Evolutionary conservation across 2,888 invertebrate genomes (phyloP), one percentile per base, ranked within the genome.

Genomic region (Corythucha ciliata): DNA sequence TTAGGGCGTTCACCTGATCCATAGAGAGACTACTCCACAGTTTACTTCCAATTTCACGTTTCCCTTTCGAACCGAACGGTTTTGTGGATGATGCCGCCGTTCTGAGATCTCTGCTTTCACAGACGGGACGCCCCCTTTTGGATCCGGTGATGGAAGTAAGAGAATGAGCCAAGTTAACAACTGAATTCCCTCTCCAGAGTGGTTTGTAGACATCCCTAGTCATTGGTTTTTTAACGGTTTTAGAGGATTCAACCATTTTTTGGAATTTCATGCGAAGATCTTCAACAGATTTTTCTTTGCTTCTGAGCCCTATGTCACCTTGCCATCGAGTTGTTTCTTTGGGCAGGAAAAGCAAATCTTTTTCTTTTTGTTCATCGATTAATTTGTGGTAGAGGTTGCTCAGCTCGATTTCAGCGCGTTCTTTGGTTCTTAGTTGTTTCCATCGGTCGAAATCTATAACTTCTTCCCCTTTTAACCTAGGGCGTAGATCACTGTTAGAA

Each of bases 371-470:
- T 33, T 83, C 85, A 34, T 76, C 71, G 66, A 80, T 81, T 20
- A 92, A 71, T 66, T 87, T 86, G 16, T 73, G 72, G 58, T 89
- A 84, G 8, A 93, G 70, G 58, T 76, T 74, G 58, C 81, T 78
- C 52, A 92, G 69, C 68, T 92, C 92, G 60, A 80, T 78, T 66
- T 89, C 87, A 0, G 88, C 88, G 58, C 80, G 77, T 67, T 88
- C 87, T 58, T 83, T 80, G 5, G 76, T 75, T 48, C 89, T 74
- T 20, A 89, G 77, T 67, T 80, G 80, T 65, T 81, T 83, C 90
- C 90, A 90, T 52, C 86, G 76, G 58, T 90, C 89, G 65, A 83
- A 90, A 69, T 89, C 88, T 55, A 89, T 80, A 8, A 87, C 80
- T 66, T 87, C 86, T 61, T 83, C 81, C 63, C 84, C 82, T 66